Conservation (phyloP, 1,140 invertebrate species). For the Harpegnathos saltator region DNA sequence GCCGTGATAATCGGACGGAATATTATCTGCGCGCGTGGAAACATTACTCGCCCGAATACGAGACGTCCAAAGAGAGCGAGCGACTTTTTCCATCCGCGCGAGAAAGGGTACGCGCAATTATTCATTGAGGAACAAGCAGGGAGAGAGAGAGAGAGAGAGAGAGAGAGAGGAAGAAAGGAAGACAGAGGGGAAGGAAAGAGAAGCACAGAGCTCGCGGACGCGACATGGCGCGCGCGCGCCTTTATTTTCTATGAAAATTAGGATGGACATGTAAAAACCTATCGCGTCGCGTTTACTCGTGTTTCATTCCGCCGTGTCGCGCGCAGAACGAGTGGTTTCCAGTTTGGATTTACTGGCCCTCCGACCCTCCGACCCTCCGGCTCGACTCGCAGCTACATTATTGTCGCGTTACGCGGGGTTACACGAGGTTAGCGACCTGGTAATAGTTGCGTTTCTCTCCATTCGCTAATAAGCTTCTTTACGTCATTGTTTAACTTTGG, state of each 20-base stretch:
- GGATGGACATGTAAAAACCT: slow-evolving; percentile 20
- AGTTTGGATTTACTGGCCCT: slow-evolving; percentile 34
- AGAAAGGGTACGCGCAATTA: neutral
- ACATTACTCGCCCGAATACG: neutral
- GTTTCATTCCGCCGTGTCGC: slow-evolving; percentile 51
- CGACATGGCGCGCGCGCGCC: neutral
- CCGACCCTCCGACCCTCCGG: neutral
- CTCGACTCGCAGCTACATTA: neutral
- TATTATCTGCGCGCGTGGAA: neutral
- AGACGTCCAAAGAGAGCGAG: neutral
- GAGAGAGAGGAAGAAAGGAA: neutral
- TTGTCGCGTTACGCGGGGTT: slow-evolving; percentile 37
- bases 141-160: neutral
- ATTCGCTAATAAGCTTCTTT: slow-evolving; percentile 57
- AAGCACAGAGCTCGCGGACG: too few relatives aligned
- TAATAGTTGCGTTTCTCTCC: slow-evolving; percentile 28
- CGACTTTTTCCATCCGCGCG: slow-evolving; percentile 26
- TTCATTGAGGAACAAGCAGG: neutral
- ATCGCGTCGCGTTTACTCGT: slow-evolving; percentile 32
- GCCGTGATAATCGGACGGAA: slow-evolving; percentile 31
- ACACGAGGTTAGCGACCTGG: slow-evolving; percentile 34
- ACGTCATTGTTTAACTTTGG: slow-evolving; percentile 56
- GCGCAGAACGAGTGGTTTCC: slow-evolving; percentile 22
- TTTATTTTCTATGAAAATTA: slow-evolving; percentile 23
- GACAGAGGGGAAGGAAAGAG: too few relatives aligned